Evolutionary conservation across 2,113 vertebrate genomes (phyloP).

Genomic region (Labrus mixtus): DNA sequence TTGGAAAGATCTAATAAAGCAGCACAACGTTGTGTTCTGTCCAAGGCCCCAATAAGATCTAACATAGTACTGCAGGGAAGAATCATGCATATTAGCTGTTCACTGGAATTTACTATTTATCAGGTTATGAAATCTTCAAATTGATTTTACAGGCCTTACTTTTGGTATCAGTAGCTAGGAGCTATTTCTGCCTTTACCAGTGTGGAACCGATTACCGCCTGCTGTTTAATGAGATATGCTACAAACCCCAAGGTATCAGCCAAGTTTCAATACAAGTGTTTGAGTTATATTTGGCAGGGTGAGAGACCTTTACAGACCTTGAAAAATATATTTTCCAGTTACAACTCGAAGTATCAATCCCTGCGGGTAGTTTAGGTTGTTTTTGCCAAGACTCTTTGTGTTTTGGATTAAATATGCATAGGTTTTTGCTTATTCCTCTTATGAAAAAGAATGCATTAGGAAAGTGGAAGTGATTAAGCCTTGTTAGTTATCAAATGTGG

Average conservation of each 20-base stretch:
- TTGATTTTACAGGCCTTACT: conserved; percentile 32
- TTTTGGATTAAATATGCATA: not conserved
- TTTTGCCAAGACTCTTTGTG: not conserved
- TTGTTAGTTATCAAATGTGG: not conserved
- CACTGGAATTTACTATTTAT: conserved; percentile 9
- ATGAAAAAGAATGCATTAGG: not conserved
- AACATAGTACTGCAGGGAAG: conserved; percentile 22
- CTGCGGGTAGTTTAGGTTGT: not conserved
- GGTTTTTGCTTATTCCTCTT: not conserved
- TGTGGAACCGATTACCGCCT: not conserved
- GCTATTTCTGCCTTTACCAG: conserved; percentile 1
- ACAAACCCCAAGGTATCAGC: not conserved
- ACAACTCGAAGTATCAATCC: not conserved
- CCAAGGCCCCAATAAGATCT: not conserved
- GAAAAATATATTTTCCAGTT: not conserved
- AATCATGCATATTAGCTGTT: conserved; percentile 27
- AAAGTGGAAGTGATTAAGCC: no score
- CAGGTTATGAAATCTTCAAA: conserved; percentile 39
- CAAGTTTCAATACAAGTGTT: not conserved
- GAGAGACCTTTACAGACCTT: not conserved
- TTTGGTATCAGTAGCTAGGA: not conserved
- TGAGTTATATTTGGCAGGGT: not conserved
- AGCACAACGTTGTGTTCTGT: no score
- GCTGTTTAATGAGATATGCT: conserved; percentile 3
- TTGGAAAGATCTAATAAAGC: no score